Evolutionary conservation across 2,888 invertebrate species (phyloP).

Genomic region (Aproaerema taeniolella): DNA sequence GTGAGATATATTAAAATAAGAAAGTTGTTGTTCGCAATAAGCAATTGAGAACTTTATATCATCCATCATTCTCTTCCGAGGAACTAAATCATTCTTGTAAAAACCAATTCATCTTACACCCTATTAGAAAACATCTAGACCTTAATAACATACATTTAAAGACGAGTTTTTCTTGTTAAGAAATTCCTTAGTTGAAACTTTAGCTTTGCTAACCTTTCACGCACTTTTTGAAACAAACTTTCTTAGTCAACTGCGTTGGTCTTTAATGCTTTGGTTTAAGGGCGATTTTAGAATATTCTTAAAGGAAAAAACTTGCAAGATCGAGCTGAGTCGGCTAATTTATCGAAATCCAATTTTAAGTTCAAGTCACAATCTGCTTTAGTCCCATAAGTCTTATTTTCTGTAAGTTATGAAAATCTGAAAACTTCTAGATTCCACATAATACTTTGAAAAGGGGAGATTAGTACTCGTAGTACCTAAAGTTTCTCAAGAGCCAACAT

Average conservation of each 20-base stretch:
- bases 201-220: neutral
- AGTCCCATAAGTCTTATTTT: constrained; percentile 1
- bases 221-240: constrained; percentile 11
- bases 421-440: no score
- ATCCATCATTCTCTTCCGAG: constrained; percentile 5
- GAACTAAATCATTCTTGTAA: constrained; percentile 10
- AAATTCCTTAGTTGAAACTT: neutral
- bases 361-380: neutral
- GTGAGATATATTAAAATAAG: neutral
- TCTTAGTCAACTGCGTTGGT: neutral
- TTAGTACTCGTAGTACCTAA: no score
- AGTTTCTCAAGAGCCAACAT: no score
- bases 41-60: constrained; percentile 1
- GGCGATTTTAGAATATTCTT: neutral
- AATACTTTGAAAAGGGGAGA: no score
- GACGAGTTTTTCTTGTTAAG: neutral
- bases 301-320: neutral
- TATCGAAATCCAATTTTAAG: constrained; percentile 12
- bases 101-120: constrained; percentile 1
- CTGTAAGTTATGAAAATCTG: neutral
- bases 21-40: constrained; percentile 6
- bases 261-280: neutral
- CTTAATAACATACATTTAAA: neutral
- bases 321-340: constrained; percentile 1
- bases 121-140: neutral